phyloP scores from a whole-genome alignment of 2,888 invertebrate genomes.

The Drosophila gaucha region DNA sequence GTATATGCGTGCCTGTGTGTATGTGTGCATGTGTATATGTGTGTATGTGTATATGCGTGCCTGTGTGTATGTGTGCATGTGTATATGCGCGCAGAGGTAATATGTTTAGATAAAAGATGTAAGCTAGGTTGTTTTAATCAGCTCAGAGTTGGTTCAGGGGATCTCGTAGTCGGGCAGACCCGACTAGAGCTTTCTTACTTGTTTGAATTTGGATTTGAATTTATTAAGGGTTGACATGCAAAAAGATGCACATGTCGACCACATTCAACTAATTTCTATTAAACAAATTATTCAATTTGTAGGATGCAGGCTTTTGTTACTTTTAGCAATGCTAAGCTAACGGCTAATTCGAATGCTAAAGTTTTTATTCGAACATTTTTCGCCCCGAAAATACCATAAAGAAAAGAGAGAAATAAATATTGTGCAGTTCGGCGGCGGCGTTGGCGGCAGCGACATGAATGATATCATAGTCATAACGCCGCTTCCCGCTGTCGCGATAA shows the following conservation, averaged over 20 bases:
- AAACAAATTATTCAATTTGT: not conserved
- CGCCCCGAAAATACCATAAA: conserved; percentile 2
- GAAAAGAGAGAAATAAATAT: conserved; percentile 37
- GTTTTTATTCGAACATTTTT: conserved; percentile 3
- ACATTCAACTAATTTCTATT: too few relatives aligned
- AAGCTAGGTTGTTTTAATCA: too few relatives aligned
- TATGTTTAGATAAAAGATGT: too few relatives aligned
- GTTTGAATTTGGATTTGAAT: not conserved
- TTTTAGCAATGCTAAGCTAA: not conserved
- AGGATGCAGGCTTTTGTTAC: not conserved
- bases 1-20: too few relatives aligned
- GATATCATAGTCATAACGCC: conserved; percentile 67
- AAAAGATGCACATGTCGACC: not conserved
- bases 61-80: too few relatives aligned
- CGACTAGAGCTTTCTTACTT: too few relatives aligned
- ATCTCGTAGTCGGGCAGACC: too few relatives aligned
- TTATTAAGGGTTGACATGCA: not conserved
- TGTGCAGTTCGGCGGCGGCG: conserved; percentile 56
- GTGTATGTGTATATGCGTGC: too few relatives aligned
- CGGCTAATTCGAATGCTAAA: conserved; percentile 1
- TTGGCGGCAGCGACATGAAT: conserved; percentile 59
- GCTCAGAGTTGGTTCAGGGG: too few relatives aligned
- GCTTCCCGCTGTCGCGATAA: conserved; percentile 38
- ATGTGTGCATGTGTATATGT: too few relatives aligned
- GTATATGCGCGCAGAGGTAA: too few relatives aligned